Evolutionary conservation across 2,797 vertebrate species (phyloP), one percentile per base, ranked within the genome.

Genomic region (Buceros bicornis): DNA sequence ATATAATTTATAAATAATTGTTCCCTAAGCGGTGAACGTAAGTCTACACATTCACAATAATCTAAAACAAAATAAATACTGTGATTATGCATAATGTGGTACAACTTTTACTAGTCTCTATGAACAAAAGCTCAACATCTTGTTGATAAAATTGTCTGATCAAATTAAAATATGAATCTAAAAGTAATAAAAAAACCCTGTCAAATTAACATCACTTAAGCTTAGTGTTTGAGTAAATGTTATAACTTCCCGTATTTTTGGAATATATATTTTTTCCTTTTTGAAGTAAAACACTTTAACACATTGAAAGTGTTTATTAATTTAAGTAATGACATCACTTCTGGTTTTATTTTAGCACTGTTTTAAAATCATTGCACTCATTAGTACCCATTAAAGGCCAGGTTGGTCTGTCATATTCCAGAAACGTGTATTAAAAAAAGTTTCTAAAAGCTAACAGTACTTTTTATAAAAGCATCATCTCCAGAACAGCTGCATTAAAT

Each of bases 1-100:
- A 97, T 97, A 97, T 96, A 97, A 97, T 97, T 98, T 96, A 98
- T 97, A 98, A 98, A 98, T 98, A 98, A 98, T 98, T 98, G 97
- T 98, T 98, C 98, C 98, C 98, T 97, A 98, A 97, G 97, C 95
- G 86, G 97, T 97, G 97, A 98, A 98, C 97, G 78, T 82, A 97
- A 96, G 92, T 97, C 97, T 97, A 98, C 96, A 97, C 96, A 97
- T 97, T 97, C 97, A 97, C 97, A 97, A 98, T 82, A 96, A 97
- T 97, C 97, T 98, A 98, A 97, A 97, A 91, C 95, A 97, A 98
- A 98, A 98, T 98, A 98, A 98, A 98, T 98, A 98, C 95, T 97
- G 96, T 97, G 97, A 98, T 98, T 97, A 97, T 91, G 98, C 90
- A 89, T 97, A 95, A 98, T 93, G 95, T 96, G 96, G 95, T 95